Conservation (phyloP, 2,888 invertebrate genomes). For the Cephus runcator region DNA sequence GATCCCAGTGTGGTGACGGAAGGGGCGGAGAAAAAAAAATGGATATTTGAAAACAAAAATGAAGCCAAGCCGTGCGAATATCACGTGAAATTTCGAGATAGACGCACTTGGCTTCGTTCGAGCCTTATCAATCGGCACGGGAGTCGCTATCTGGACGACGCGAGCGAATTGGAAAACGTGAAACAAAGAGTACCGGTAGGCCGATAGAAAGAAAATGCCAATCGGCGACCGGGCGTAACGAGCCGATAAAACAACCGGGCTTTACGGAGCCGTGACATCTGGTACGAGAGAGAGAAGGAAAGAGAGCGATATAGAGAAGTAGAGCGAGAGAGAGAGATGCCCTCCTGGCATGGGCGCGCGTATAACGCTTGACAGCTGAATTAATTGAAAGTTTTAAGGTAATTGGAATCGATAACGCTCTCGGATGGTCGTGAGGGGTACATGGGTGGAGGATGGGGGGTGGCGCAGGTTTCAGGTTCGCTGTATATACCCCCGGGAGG, state of each 20-base stretch:
- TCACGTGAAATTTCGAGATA: constrained; percentile 14
- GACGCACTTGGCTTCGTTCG: background rate
- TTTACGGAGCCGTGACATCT: constrained; percentile 46
- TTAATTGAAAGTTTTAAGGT: constrained; percentile 57
- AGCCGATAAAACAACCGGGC: constrained; percentile 53
- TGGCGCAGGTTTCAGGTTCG: background rate
- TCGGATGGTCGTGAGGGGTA: constrained; percentile 1
- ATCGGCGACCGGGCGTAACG: constrained; percentile 57
- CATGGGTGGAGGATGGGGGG: constrained; percentile 10
- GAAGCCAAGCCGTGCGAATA: constrained; percentile 12
- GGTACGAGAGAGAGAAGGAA: constrained; percentile 22
- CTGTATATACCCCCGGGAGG: constrained; percentile 18
- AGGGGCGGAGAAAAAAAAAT: background rate
- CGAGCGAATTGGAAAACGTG: constrained; percentile 39
- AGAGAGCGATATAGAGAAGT: constrained; percentile 21
- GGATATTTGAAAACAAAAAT: background rate
- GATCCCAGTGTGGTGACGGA: background rate
- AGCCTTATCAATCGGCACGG: background rate
- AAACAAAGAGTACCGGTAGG: constrained; percentile 23
- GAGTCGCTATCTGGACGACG: constrained; percentile 4
- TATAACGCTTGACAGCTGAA: constrained; percentile 46
- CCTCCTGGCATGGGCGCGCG: background rate
- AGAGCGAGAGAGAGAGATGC: constrained; percentile 14
- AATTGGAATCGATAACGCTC: constrained; percentile 49
- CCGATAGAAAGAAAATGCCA: constrained; percentile 41